Evolutionary conservation across 2,113 vertebrate genomes (phyloP).

Genomic region (Tyto alba): DNA sequence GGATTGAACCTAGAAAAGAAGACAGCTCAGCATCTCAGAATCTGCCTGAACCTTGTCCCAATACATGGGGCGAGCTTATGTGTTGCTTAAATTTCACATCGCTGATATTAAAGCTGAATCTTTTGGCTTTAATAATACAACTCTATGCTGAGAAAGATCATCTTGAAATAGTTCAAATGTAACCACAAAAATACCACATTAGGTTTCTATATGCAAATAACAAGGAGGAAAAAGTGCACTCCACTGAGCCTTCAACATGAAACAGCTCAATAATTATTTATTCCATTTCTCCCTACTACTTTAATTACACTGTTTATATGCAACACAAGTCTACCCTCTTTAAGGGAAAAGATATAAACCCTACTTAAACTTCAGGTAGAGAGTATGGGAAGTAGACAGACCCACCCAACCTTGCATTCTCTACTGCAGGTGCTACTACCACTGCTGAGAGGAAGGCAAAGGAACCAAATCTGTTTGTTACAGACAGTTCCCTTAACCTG

Average conservation of each 20-base stretch:
- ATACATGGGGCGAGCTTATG: rapidly evolving
- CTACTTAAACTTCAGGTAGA: too few relatives aligned
- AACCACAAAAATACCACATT: neutral
- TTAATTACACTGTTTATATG: too few relatives aligned
- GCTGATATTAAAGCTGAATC: neutral
- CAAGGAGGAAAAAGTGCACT: neutral
- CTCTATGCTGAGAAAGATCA: neutral
- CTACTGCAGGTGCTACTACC: neutral
- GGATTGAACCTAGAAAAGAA: neutral
- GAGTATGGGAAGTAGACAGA: rapidly evolving
- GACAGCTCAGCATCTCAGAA: neutral
- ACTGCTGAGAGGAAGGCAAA: rapidly evolving
- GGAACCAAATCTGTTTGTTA: neutral
- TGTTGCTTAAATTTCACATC: neutral
- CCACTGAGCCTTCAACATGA: neutral
- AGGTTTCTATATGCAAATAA: too few relatives aligned
- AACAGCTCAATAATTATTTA: neutral
- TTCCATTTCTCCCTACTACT: neutral
- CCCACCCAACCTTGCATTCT: too few relatives aligned
- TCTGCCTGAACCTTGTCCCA: neutral
- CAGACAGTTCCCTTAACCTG: neutral
- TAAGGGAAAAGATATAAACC: neutral
- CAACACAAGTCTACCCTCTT: too few relatives aligned
- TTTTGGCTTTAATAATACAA: neutral
- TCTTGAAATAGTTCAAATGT: rapidly evolving